A percentile compares a stretch with the other conserved stretches of the same genome.
These are phyloP conservation scores for Sceloporus tristichus DNA, from an alignment of 2,113 vertebrate species.

Conservation along the genomic window DNA sequence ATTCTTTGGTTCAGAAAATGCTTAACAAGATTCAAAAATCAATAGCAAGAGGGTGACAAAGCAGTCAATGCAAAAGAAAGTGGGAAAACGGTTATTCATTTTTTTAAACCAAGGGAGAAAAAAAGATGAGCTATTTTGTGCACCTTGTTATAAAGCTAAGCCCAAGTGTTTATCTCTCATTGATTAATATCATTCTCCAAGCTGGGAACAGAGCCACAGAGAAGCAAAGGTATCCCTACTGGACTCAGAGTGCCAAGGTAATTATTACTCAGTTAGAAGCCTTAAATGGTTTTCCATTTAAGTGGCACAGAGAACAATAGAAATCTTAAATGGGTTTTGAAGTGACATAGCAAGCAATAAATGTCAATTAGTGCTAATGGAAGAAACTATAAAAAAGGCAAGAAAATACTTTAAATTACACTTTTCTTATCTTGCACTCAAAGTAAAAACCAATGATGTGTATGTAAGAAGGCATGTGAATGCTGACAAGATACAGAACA, in stretches of 20 bases:
- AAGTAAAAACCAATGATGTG: conserved; percentile 20
- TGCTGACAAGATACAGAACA: conserved; percentile 9
- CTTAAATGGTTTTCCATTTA: conserved; percentile 51
- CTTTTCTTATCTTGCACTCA: not conserved
- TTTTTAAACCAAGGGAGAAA: conserved; percentile 8
- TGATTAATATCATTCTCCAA: conserved; percentile 46
- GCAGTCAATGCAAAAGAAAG: conserved; percentile 45
- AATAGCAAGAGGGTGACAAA: conserved; percentile 51
- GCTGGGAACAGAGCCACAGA: conserved; percentile 37
- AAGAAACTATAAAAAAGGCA: conserved; percentile 12
- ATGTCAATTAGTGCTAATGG: conserved; percentile 53
- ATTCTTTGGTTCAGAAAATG: conserved; percentile 47
- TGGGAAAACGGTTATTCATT: conserved; percentile 30
- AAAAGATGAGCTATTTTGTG: conserved; percentile 35
- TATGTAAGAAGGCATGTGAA: conserved; percentile 1
- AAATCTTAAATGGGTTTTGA: conserved; percentile 53
- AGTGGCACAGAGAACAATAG: conserved; percentile 46
- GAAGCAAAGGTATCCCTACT: conserved; percentile 31
- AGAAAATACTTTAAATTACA: conserved; percentile 13
- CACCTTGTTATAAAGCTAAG: conserved; percentile 9
- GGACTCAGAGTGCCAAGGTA: conserved; percentile 31
- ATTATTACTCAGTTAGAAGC: conserved; percentile 58
- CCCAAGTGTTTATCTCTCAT: conserved; percentile 50
- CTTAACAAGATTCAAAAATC: conserved; percentile 56
- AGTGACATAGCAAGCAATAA: conserved; percentile 45